Evolutionary conservation across 2,797 vertebrate genomes (phyloP), one percentile per base, ranked within the genome.

Genomic region (Rhinoraja longicauda): DNA sequence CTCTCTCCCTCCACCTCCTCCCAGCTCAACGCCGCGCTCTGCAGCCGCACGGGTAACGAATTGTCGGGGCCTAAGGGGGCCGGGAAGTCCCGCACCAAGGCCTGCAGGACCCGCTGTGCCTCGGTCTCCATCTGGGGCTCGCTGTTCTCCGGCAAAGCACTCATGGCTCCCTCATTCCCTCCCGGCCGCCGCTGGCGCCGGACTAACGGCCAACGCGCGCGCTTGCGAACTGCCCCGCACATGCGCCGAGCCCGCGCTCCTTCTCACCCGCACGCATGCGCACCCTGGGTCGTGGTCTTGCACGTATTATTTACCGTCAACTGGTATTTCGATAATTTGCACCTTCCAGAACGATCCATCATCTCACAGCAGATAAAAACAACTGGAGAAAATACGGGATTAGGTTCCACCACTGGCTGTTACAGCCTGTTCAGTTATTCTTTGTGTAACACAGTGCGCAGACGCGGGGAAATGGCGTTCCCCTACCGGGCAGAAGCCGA

Each of bases 1-100:
- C 97, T 96, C 94, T 98, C 97, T 0, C 97, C 98, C 4, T 94
- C 96, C 57, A 97, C 94, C 95, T 99, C 98, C 13, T 96, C 97
- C 93, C 93, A 93, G 90, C 96, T 96, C 76, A 98, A 94, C 7
- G 1, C 94, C 0, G 93, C 86, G 94, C 96, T 98, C 0, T 95
- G 95, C 0, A 95, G 94, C 73, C 93, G 95, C 94, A 97, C 94
- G 0, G 97, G 98, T 93, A 97, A 93, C 0, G 95, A 94, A n/a
- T 95, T 94, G 32, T 94, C 96, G 0, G 95, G 95, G 92, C 96
- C 95, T 93, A 97, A 95, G 0, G 96, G 95, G 59, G 95, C 94
- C 0, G 97, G 97, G 93, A 98, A 97, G 93, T 98, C 97, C 17
- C 93, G 94, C 93, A 97, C 95, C 92, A 99, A 95, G 15, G 93